A percentile compares a stretch with the other conserved stretches of the same genome.
Evolutionary conservation across 2,797 vertebrate species (phyloP).

Genomic region (Triplophysa bombifrons): DNA sequence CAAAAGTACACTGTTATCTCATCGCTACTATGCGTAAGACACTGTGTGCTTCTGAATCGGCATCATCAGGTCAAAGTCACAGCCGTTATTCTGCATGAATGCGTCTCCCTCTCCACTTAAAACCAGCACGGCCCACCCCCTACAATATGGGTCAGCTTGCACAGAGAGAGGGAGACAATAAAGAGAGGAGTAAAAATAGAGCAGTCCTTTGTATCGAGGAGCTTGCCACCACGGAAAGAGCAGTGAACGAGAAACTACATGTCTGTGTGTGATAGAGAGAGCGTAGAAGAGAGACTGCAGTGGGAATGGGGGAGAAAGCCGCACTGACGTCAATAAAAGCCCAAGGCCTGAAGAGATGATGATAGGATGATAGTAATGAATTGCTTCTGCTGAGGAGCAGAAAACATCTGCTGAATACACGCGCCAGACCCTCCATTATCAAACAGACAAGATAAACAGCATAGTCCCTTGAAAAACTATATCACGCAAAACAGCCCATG

Average conservation of each 20-base stretch:
- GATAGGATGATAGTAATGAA: conserved; percentile 22
- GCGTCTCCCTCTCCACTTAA: conserved; percentile 50
- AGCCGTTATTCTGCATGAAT: conserved; percentile 60
- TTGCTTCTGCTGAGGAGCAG: conserved; percentile 9
- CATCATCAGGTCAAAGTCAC: conserved; percentile 64
- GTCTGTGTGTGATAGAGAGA: not conserved
- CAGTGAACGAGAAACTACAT: conserved; percentile 9
- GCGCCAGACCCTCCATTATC: not conserved
- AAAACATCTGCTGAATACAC: conserved; percentile 23
- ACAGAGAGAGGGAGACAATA: conserved; percentile 48
- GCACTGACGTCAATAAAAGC: conserved; percentile 45
- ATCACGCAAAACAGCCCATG: not conserved
- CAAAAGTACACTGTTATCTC: not conserved
- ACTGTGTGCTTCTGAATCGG: conserved; percentile 49
- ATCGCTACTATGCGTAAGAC: not conserved
- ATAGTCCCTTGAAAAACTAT: not conserved
- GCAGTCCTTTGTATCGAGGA: conserved; percentile 38
- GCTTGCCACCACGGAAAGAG: conserved; percentile 25
- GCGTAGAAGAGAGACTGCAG: not conserved
- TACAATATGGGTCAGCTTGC: conserved; percentile 55
- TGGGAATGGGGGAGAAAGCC: conserved; percentile 1
- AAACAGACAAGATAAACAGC: conserved; percentile 3
- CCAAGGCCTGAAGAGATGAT: conserved; percentile 26
- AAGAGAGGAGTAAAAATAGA: conserved; percentile 54
- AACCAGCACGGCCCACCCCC: conserved; percentile 44